Conservation (phyloP, 2,888 invertebrate genomes). For the Enoplolaimus lenunculus region DNA sequence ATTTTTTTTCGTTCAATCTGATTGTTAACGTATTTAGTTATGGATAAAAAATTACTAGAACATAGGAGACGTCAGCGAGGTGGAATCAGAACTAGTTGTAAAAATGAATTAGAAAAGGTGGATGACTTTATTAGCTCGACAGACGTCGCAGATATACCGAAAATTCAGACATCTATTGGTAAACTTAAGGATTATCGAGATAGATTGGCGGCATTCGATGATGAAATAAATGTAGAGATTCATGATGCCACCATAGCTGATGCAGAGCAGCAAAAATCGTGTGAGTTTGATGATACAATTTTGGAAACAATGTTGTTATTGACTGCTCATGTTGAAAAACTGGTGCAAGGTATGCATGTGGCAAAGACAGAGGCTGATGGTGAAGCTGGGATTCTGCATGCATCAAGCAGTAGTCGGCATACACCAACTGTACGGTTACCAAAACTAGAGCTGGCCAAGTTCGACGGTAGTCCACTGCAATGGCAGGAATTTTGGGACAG, state of each 20-base stretch:
- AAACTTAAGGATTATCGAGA: not conserved
- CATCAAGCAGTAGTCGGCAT: not conserved
- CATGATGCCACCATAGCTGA: not conserved
- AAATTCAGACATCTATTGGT: not conserved
- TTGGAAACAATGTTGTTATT: not conserved
- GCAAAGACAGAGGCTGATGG: not conserved
- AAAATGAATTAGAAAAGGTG: not conserved
- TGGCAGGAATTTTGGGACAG: slow-evolving; percentile 14
- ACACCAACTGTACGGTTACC: not conserved
- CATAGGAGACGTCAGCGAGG: no score
- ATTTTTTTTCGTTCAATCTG: no score
- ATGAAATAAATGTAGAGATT: not conserved
- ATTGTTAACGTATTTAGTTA: no score
- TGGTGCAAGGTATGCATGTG: not conserved
- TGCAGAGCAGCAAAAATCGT: not conserved
- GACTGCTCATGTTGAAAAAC: not conserved
- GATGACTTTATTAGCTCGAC: not conserved
- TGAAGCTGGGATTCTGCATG: not conserved
- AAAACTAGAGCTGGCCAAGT: not conserved
- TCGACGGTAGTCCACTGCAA: not conserved
- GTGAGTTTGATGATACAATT: not conserved
- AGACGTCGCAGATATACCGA: not conserved
- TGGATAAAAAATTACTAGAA: no score
- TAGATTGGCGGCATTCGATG: not conserved
- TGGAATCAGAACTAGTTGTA: not conserved